Evolutionary conservation across 1,140 invertebrate species (phyloP).

Genomic region (Drosophila elegans): DNA sequence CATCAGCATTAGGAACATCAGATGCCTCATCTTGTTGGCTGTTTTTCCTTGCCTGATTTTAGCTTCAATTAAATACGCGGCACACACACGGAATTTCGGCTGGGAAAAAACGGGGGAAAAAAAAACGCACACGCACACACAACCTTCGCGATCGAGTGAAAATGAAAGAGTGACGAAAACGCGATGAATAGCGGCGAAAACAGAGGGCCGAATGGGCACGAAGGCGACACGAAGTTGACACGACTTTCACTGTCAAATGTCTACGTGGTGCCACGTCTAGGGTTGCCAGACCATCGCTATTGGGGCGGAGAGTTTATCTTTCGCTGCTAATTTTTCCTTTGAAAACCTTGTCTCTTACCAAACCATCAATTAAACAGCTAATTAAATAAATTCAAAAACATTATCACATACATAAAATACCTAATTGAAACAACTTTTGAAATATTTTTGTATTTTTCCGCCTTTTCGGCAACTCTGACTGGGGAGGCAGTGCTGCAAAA

Average conservation of each 20-base stretch:
- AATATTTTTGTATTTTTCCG: not conserved
- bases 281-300: slow-evolving; percentile 25
- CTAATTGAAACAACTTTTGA: not conserved
- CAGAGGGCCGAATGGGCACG: slow-evolving; percentile 60
- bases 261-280: slow-evolving; percentile 80
- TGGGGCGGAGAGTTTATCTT: not conserved
- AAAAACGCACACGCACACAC: slow-evolving; percentile 33
- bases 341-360: not conserved
- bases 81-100: slow-evolving; percentile 24
- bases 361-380: slow-evolving; percentile 12
- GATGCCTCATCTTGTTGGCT: slow-evolving; percentile 86
- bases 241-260: slow-evolving; percentile 77
- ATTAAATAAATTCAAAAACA: not conserved
- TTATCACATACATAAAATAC: not conserved
- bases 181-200: slow-evolving; percentile 39
- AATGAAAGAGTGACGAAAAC: slow-evolving; percentile 54
- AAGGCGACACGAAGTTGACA: slow-evolving; percentile 52
- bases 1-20: slow-evolving; percentile 86
- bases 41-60: not conserved
- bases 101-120: slow-evolving; percentile 10
- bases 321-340: not conserved
- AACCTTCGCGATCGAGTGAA: slow-evolving; percentile 54
- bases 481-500: slow-evolving; percentile 7
- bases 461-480: slow-evolving; percentile 2
- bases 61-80: slow-evolving; percentile 26